A percentile compares a stretch with the other conserved stretches of the same genome.
Conservation (phyloP, 1,140 invertebrate species). For the Caenorhabditis tropicalis region DNA sequence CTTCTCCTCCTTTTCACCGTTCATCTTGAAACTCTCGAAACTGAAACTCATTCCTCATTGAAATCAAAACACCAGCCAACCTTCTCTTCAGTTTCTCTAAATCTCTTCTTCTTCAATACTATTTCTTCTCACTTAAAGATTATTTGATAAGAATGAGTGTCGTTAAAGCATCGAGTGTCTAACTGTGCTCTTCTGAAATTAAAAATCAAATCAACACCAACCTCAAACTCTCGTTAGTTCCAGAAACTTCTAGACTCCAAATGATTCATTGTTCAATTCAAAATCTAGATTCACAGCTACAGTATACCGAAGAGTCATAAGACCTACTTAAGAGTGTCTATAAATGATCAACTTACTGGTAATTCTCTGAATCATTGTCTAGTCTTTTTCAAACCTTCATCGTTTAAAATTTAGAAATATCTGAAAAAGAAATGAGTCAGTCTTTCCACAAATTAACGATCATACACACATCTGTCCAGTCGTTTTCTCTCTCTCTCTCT, state of each 20-base stretch:
- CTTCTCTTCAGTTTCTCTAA: background rate
- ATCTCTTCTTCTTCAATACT: background rate
- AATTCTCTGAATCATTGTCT: background rate
- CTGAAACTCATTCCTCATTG: background rate
- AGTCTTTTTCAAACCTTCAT: background rate
- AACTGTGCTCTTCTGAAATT: no score
- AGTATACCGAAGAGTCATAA: no score
- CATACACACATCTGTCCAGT: background rate
- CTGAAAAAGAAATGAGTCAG: constrained; percentile 10
- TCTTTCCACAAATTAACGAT: constrained; percentile 20
- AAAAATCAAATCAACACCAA: no score
- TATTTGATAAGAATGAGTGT: background rate
- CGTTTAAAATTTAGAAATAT: background rate
- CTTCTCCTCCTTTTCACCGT: background rate
- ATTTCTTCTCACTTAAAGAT: no score
- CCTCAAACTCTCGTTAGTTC: no score
- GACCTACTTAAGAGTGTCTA: no score
- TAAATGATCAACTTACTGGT: no score
- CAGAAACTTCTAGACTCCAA: no score
- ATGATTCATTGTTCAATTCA: no score
- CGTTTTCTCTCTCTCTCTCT: constrained; percentile 71
- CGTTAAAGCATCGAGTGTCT: background rate
- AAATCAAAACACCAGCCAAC: background rate
- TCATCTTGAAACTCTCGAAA: background rate
- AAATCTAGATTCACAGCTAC: no score